Conservation (phyloP, 2,888 invertebrate genomes). For the Tetheella fluctuosa region DNA sequence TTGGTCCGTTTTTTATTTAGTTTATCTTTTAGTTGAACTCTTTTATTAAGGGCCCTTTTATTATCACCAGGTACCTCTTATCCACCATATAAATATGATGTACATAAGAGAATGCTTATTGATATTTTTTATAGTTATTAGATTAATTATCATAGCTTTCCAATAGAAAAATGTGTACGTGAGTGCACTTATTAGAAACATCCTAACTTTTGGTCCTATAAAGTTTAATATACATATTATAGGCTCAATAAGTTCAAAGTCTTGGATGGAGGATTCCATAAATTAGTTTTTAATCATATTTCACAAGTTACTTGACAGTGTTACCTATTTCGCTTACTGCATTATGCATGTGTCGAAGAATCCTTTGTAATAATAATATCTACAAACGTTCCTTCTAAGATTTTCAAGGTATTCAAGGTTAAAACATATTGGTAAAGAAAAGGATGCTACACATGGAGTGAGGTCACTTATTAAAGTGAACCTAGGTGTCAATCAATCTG, state of each 20-base stretch:
- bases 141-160: too few relatives aligned
- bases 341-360: conserved; percentile 56
- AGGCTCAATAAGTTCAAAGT: background rate
- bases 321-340: conserved; percentile 23
- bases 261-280: background rate
- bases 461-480: conserved; percentile 80
- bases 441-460: conserved; percentile 79
- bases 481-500: conserved; percentile 79
- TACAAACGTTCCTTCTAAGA: conserved; percentile 72
- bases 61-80: too few relatives aligned
- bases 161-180: too few relatives aligned
- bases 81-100: too few relatives aligned
- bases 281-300: conserved; percentile 16
- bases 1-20: too few relatives aligned
- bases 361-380: conserved; percentile 59
- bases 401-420: conserved; percentile 76
- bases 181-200: too few relatives aligned
- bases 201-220: conserved; percentile 4
- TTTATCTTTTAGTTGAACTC: too few relatives aligned
- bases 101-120: too few relatives aligned
- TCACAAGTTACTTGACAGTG: background rate
- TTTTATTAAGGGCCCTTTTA: too few relatives aligned
- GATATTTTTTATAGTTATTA: too few relatives aligned
- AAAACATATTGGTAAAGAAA: conserved; percentile 84
- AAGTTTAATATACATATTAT: too few relatives aligned